Conservation (phyloP, 2,113 vertebrate genomes). For the mouse (Mus musculus) region GRCm39 chr11:33731001-33731500, state of each 20-base stretch:
- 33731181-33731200: too few species aligned
- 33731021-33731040: background rate
- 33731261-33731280: background rate
- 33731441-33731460: background rate
- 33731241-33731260: background rate
- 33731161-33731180: rapidly evolving
- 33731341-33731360: background rate
- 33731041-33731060: background rate
- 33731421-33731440: background rate
- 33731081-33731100: background rate
- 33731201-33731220: background rate
- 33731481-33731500: background rate
- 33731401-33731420: background rate
- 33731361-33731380: too few species aligned
- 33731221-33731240: background rate
- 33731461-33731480: background rate
- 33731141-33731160: background rate
- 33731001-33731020: background rate
- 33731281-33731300: too few species aligned
- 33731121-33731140: too few species aligned
- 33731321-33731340: background rate
- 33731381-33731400: background rate
- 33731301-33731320: background rate
- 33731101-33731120: background rate
- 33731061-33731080: background rate